Conservation (phyloP, 1,140 invertebrate species). For the Drosophila santomea region DNA sequence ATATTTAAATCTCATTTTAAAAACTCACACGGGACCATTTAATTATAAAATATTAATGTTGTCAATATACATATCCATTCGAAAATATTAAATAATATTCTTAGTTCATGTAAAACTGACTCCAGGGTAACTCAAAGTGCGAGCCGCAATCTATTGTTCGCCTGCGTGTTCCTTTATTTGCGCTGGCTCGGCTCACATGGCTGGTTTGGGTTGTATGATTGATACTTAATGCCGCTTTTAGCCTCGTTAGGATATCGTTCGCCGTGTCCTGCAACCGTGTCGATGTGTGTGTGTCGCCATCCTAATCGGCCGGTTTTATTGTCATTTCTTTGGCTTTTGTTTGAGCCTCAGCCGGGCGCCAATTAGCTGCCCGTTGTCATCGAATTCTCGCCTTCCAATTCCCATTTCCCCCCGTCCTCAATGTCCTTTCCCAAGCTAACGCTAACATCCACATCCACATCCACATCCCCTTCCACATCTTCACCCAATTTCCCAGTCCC, state of each 20-base stretch:
- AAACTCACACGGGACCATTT: too few relatives aligned
- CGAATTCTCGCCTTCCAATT: conserved; percentile 33
- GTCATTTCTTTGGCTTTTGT: conserved; percentile 77
- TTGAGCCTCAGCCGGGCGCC: conserved; percentile 64
- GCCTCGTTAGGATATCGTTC: conserved; percentile 74
- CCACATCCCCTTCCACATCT: background rate
- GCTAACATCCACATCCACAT: background rate
- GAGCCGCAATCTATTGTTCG: background rate
- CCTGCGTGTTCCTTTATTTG: conserved; percentile 55
- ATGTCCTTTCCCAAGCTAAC: conserved; percentile 7
- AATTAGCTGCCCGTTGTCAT: conserved; percentile 66
- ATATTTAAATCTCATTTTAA: too few relatives aligned
- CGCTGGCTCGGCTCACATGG: conserved; percentile 48
- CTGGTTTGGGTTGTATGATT: conserved; percentile 67
- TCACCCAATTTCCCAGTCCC: conserved; percentile 4
- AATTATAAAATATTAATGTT: too few relatives aligned
- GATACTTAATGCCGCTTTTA: conserved; percentile 80
- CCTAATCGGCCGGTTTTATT: conserved; percentile 69
- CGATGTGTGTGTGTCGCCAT: conserved; percentile 25
- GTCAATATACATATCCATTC: too few relatives aligned
- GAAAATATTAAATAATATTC: too few relatives aligned
- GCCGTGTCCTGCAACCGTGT: conserved; percentile 25
- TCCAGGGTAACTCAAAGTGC: background rate
- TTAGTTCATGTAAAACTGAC: too few relatives aligned
- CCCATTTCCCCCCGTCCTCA: background rate